Percentiles rank a stretch among this genome's conserved stretches.
Evolutionary conservation across 2,113 vertebrate species (phyloP).

Genomic region (Tupaia chinensis): DNA sequence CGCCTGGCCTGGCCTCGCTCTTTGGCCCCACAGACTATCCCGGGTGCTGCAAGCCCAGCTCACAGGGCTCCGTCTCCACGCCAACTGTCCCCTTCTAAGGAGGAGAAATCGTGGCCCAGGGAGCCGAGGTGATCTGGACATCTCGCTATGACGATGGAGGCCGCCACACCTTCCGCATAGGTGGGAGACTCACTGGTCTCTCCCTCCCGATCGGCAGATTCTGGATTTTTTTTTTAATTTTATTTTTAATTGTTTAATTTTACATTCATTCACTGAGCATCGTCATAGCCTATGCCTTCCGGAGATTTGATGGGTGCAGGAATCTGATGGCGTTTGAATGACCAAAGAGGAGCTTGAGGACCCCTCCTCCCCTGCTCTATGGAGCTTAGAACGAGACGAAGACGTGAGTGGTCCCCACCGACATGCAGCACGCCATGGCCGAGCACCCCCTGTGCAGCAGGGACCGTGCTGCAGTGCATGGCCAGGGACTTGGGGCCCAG

Average conservation of each 20-base stretch:
- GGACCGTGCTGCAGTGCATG: too few relatives aligned
- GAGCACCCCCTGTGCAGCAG: too few relatives aligned
- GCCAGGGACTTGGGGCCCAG: too few relatives aligned
- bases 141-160: not conserved
- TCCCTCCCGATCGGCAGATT: not conserved
- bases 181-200: not conserved
- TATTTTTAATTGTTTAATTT: not conserved
- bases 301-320: not conserved
- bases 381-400: not conserved
- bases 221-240: not conserved
- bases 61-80: not conserved
- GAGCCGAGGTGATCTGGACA: not conserved
- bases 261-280: too few relatives aligned
- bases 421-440: too few relatives aligned
- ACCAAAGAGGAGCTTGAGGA: constrained; percentile 47
- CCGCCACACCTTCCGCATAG: not conserved
- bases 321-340: not conserved
- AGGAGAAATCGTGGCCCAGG: not conserved
- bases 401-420: too few relatives aligned
- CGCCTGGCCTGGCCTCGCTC: not conserved
- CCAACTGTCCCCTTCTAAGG: not conserved
- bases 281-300: too few relatives aligned
- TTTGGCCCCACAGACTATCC: not conserved
- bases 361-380: not conserved
- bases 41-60: not conserved